Conservation (phyloP, 2,113 vertebrate species). For the Campylorhamphus procurvoides region DNA sequence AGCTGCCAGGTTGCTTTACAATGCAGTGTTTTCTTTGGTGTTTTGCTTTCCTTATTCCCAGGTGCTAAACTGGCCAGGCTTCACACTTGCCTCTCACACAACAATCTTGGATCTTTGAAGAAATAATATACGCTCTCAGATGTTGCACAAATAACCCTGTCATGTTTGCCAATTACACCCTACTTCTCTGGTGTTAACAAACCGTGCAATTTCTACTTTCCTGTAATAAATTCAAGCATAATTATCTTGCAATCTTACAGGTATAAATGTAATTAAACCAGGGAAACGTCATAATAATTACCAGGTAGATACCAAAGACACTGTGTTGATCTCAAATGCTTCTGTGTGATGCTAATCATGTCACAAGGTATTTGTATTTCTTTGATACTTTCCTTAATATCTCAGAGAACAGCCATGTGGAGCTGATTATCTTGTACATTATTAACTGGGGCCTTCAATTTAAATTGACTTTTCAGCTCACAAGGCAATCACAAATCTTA, state of each 20-base stretch:
- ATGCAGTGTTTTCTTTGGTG: background rate
- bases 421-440: constrained; percentile 24
- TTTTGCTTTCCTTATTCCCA: background rate
- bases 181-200: constrained; percentile 42
- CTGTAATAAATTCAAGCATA: constrained; percentile 10
- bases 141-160: constrained; percentile 19
- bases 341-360: background rate
- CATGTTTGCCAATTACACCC: background rate
- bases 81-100: background rate
- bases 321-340: background rate
- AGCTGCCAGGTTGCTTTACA: background rate
- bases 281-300: background rate
- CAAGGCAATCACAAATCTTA: constrained; percentile 27
- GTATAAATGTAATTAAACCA: constrained; percentile 35
- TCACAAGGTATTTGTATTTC: constrained; percentile 11
- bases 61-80: constrained; percentile 3
- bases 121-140: background rate
- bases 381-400: background rate
- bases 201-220: constrained; percentile 13
- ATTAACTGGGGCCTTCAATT: background rate
- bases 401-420: constrained; percentile 22
- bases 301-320: constrained; percentile 3
- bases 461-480: constrained; percentile 19
- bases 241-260: constrained; percentile 33
- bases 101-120: background rate